phyloP scores from a whole-genome alignment of 2,797 vertebrate genomes.

The Apodemus agrarius region DNA sequence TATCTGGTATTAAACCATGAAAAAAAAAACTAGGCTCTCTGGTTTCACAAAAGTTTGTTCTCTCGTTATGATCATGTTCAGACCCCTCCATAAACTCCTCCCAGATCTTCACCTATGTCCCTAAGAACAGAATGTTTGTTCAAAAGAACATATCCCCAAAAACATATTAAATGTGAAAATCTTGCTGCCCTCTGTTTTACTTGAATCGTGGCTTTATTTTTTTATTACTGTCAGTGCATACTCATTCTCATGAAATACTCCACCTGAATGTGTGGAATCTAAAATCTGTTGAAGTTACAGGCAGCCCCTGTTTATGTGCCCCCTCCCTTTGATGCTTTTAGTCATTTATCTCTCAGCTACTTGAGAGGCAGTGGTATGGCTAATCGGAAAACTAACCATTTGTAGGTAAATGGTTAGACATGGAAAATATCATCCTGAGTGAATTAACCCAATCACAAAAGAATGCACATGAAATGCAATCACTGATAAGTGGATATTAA shows the following conservation, averaged over 20 bases:
- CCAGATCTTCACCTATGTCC: not conserved
- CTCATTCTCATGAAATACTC: not conserved
- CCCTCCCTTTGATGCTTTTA: not conserved
- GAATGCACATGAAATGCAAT: no score
- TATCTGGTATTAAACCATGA: not conserved
- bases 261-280: not conserved
- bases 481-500: no score
- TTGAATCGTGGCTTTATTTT: not conserved
- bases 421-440: no score
- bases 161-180: not conserved
- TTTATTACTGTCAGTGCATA: not conserved
- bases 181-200: not conserved
- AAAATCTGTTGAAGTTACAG: not conserved
- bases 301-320: not conserved
- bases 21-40: not conserved
- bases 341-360: not conserved
- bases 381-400: slow-evolving; percentile 1
- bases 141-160: not conserved
- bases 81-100: not conserved
- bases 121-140: no score
- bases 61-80: not conserved
- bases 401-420: no score
- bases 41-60: not conserved
- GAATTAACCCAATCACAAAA: no score
- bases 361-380: not conserved